Evolutionary conservation across 2,797 vertebrate genomes (phyloP).

Genomic region (Trematomus bernacchii): DNA sequence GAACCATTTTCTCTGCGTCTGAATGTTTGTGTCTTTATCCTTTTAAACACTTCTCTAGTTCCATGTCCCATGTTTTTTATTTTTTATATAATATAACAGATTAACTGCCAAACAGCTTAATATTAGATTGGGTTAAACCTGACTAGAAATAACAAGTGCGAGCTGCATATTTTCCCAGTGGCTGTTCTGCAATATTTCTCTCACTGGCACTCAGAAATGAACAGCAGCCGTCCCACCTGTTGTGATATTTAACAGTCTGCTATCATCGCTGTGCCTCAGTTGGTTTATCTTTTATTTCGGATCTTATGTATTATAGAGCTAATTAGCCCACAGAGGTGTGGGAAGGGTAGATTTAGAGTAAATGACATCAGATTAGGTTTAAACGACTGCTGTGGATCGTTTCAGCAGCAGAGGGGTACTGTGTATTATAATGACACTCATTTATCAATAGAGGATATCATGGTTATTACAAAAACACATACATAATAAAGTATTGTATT

Average conservation of each 20-base stretch:
- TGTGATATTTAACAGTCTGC: slow-evolving; percentile 36
- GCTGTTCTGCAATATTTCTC: slow-evolving; percentile 2
- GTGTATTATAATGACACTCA: neutral
- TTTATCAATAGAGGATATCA: neutral
- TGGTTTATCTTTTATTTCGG: slow-evolving; percentile 39
- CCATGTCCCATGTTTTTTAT: neutral
- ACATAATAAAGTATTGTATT: neutral
- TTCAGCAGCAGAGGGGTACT: slow-evolving; percentile 6
- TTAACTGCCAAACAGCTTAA: neutral
- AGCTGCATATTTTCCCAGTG: neutral
- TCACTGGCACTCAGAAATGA: slow-evolving; percentile 19
- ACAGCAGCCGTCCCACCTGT: slow-evolving; percentile 37
- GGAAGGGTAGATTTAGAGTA: slow-evolving; percentile 23
- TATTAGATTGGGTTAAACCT: neutral
- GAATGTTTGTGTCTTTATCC: slow-evolving; percentile 4
- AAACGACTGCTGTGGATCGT: slow-evolving; percentile 13
- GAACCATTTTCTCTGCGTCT: neutral
- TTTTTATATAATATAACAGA: too few relatives aligned
- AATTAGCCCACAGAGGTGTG: slow-evolving; percentile 40
- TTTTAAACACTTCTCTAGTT: slow-evolving; percentile 14
- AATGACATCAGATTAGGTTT: slow-evolving; percentile 30
- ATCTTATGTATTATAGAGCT: slow-evolving; percentile 28
- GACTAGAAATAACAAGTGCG: neutral
- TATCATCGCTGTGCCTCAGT: slow-evolving; percentile 28
- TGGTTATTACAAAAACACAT: neutral